Evolutionary conservation across 2,888 invertebrate genomes (phyloP).

Genomic region (Chrysolina haemoptera): DNA sequence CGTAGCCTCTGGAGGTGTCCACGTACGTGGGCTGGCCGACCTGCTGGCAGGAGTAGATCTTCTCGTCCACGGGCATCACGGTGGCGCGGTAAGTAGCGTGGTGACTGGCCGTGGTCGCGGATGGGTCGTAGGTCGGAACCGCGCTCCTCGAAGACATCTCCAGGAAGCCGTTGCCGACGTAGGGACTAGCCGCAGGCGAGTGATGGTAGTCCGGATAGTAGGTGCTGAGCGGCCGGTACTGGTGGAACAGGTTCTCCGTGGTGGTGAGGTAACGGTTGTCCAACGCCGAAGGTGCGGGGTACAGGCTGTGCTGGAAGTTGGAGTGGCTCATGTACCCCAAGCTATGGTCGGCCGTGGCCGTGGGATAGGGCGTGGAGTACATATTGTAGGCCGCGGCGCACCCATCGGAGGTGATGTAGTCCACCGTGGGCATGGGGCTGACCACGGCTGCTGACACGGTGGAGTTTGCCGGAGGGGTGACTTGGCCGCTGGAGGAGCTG

Average conservation of each 20-base stretch:
- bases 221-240: slow-evolving; percentile 88
- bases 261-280: slow-evolving; percentile 79
- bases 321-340: slow-evolving; percentile 81
- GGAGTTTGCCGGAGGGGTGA: slow-evolving; percentile 68
- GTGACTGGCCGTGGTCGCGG: slow-evolving; percentile 50
- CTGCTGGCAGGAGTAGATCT: slow-evolving; percentile 77
- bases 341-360: slow-evolving; percentile 75
- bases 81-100: slow-evolving; percentile 64
- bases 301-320: slow-evolving; percentile 72
- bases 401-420: slow-evolving; percentile 78
- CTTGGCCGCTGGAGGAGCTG: slow-evolving; percentile 64
- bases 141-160: slow-evolving; percentile 81
- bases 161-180: slow-evolving; percentile 87
- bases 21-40: slow-evolving; percentile 75
- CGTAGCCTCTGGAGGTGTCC: slow-evolving; percentile 73
- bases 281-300: slow-evolving; percentile 72
- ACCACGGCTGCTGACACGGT: slow-evolving; percentile 70
- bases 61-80: slow-evolving; percentile 70
- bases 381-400: slow-evolving; percentile 72
- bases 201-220: slow-evolving; percentile 87
- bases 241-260: slow-evolving; percentile 90
- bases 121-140: slow-evolving; percentile 76
- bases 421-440: slow-evolving; percentile 74
- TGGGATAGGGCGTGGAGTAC: slow-evolving; percentile 84
- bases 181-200: slow-evolving; percentile 76